Conservation (phyloP, 2,113 vertebrate species). For the Carassius carassius region DNA sequence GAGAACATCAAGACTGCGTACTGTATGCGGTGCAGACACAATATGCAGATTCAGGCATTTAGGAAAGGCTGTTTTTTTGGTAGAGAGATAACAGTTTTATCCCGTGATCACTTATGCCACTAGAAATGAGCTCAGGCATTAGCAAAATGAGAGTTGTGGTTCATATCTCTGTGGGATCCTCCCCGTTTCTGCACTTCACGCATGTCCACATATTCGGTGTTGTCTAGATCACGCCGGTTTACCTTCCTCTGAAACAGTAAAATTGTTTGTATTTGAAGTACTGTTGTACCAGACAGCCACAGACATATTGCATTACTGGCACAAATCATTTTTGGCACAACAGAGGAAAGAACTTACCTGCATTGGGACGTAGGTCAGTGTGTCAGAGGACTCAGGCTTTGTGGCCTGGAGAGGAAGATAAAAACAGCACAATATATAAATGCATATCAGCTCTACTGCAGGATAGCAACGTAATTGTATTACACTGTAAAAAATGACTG, state of each 20-base stretch:
- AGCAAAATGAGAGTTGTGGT: constrained; percentile 46
- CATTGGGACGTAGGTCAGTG: constrained; percentile 49
- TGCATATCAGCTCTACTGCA: neutral
- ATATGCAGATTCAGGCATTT: neutral
- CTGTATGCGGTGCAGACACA: neutral
- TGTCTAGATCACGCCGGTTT: constrained; percentile 26
- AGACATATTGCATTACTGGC: neutral
- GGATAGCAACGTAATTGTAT: neutral
- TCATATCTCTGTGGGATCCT: constrained; percentile 41
- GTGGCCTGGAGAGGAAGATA: constrained; percentile 16
- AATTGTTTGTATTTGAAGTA: neutral
- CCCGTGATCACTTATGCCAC: neutral
- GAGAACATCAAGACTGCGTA: constrained; percentile 5
- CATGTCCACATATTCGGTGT: constrained; percentile 55
- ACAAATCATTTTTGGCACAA: neutral
- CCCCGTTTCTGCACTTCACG: constrained; percentile 35
- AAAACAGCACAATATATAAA: neutral
- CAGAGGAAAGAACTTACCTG: constrained; percentile 29
- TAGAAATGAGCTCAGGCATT: neutral
- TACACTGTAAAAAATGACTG: neutral
- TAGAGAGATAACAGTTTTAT: neutral
- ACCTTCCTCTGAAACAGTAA: constrained; percentile 45
- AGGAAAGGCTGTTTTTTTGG: neutral
- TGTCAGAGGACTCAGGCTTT: constrained; percentile 26
- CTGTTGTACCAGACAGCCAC: neutral